phyloP scores from a whole-genome alignment of 2,113 vertebrate species.

The Solea solea region DNA sequence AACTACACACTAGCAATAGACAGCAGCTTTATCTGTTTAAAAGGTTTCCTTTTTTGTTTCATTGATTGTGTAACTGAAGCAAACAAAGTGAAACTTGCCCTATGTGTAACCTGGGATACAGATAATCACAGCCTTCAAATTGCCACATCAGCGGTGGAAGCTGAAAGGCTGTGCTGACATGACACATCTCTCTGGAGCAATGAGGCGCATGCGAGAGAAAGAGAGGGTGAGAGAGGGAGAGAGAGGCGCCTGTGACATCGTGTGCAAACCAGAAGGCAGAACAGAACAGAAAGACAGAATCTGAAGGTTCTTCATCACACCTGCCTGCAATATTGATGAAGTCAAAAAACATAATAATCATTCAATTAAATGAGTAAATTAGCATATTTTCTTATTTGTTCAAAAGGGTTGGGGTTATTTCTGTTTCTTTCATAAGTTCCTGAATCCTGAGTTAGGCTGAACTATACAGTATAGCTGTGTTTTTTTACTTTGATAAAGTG shows the following conservation, averaged over 20 bases:
- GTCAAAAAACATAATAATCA: too few species aligned
- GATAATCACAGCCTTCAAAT: slow-evolving; percentile 59
- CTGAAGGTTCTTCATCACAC: too few species aligned
- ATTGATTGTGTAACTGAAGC: slow-evolving; percentile 30
- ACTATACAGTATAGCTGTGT: too few species aligned
- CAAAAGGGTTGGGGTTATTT: too few species aligned
- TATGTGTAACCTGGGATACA: slow-evolving; percentile 59
- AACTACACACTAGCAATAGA: too few species aligned
- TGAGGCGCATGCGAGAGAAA: slow-evolving; percentile 43
- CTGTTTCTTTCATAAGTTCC: too few species aligned
- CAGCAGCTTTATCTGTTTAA: too few species aligned
- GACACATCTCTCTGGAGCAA: slow-evolving; percentile 69
- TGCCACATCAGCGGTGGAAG: slow-evolving; percentile 72
- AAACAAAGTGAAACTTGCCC: slow-evolving; percentile 17
- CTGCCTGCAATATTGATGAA: too few species aligned
- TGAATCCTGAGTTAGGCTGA: too few species aligned
- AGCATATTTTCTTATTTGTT: too few species aligned
- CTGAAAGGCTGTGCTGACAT: slow-evolving; percentile 70
- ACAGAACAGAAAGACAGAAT: slow-evolving; percentile 13
- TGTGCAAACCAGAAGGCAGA: neutral
- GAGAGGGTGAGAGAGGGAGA: neutral
- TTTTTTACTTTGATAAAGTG: too few species aligned
- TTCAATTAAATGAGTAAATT: too few species aligned
- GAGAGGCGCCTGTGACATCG: neutral
- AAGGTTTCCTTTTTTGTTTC: neutral